Percentiles rank a stretch among this genome's conserved stretches.
phyloP scores from a whole-genome alignment of 2,113 vertebrate genomes.

The Anthoscopus minutus region DNA sequence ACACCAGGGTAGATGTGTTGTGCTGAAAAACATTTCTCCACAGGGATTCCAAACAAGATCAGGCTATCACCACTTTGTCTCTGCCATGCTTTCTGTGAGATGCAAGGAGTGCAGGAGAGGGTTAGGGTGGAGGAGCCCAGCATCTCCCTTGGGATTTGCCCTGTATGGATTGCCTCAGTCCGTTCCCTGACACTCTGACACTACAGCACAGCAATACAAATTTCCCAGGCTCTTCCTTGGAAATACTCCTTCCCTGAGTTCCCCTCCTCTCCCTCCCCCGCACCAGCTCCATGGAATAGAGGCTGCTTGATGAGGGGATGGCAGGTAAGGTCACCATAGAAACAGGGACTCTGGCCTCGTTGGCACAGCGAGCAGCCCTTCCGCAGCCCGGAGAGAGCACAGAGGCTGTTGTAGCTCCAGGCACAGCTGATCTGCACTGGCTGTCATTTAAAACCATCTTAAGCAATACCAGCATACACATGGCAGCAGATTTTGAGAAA shows the following conservation, averaged over 20 bases:
- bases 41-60: not conserved
- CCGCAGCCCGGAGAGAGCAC: not conserved
- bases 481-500: not conserved
- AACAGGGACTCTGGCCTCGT: not conserved
- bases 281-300: not conserved
- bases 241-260: not conserved
- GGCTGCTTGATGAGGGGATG: not conserved
- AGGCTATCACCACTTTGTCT: not conserved
- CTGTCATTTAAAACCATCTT: not conserved
- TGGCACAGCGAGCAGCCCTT: not conserved
- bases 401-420: not conserved
- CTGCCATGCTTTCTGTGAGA: not conserved
- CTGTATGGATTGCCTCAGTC: not conserved
- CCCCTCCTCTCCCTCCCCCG: not conserved
- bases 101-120: not conserved
- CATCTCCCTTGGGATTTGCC: rapidly evolving
- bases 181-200: not conserved
- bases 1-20: not conserved
- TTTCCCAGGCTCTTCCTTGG: not conserved
- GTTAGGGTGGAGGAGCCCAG: not conserved
- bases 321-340: conserved; percentile 22
- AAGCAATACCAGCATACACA: rapidly evolving
- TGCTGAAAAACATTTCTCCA: not conserved
- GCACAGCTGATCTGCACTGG: not conserved
- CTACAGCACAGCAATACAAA: not conserved